Base-by-base conservation (phyloP, 2,797 vertebrate genomes). In the Crocidura indochinensis region DNA sequence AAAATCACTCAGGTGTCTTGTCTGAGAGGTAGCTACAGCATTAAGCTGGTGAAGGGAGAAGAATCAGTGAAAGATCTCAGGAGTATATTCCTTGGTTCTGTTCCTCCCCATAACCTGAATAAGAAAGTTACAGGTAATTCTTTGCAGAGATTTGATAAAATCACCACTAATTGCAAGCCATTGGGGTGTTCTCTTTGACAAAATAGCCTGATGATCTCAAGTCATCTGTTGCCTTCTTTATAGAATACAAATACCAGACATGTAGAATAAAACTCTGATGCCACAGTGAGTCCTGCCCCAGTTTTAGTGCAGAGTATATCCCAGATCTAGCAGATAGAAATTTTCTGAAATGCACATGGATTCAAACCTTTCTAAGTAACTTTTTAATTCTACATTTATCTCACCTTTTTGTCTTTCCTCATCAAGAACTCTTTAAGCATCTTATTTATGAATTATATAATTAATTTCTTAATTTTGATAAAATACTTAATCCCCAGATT, bases 1-100 rank as follows among this genome's bases (percentile, higher is more conserved):
- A 94, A 95, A 94, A 92, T 83, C 94, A 93, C 90, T 80, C 88
- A 90, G 75, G 81, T 91, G 88, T 92, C 92, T 94, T 87, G 64
- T 38, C 86, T 44, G 26, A 84, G 62, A 94, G 81, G 72, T 81
- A 94, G 76, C 44, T 68, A 69, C 47, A 53, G 75, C 86, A 76
- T 49, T 71, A 60, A 64, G 67, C 68, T 64, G 8, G 38, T 15
- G 51, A 74, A 84, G 10, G 51, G 24, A 90, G 71, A 85, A 56
- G 27, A 27, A 79, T 27, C 2, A 6, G n/a, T 17, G 53, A 47
- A 22, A 38, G 64, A 29, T 91, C 12, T 31, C 10, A 17, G 10
- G 56, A 29, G 22, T 6, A 20, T 7, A 26, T 47, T 72, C 44
- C 76, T 29, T 2, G 26, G 46, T 67, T 31, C 44, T 44, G 4